Percentiles rank a stretch among this genome's conserved stretches.
These are phyloP conservation scores for Diplolepis rosae DNA, from an alignment of 2,888 invertebrate species.

Conservation along the genomic window DNA sequence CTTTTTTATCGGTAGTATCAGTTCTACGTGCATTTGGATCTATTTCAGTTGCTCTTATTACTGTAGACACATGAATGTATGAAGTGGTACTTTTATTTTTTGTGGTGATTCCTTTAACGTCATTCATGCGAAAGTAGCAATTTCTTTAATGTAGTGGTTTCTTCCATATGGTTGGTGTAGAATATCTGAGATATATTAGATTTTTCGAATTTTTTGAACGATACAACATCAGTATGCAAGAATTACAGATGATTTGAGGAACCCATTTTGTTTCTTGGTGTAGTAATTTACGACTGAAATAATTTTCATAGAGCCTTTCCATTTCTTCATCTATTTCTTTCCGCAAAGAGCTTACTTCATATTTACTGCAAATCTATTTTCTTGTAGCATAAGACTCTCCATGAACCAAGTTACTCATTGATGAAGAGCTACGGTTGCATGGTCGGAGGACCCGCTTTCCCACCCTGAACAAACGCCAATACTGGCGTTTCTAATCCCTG, in stretches of 20 bases:
- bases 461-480: slow-evolving; percentile 45
- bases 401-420: too few species aligned
- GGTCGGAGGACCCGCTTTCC: slow-evolving; percentile 43
- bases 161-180: too few species aligned
- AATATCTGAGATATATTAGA: background rate
- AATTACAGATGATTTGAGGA: slow-evolving; percentile 23
- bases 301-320: too few species aligned
- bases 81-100: slow-evolving; percentile 4
- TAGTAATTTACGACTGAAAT: too few species aligned
- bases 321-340: background rate
- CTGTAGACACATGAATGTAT: slow-evolving; percentile 23
- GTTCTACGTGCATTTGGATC: slow-evolving; percentile 5
- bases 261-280: too few species aligned
- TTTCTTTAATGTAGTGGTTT: too few species aligned
- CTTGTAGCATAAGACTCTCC: too few species aligned
- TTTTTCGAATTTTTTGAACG: slow-evolving; percentile 22
- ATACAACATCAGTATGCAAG: slow-evolving; percentile 18
- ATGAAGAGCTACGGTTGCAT: slow-evolving; percentile 40
- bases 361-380: slow-evolving; percentile 36
- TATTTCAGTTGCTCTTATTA: too few species aligned
- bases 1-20: background rate
- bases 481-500: slow-evolving; percentile 40
- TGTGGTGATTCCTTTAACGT: too few species aligned
- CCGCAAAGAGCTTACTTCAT: slow-evolving; percentile 2
- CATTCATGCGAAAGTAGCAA: too few species aligned